Base-by-base conservation (phyloP, 92 coral and sea anemone species). In the Palythoa heliodiscus region DNA sequence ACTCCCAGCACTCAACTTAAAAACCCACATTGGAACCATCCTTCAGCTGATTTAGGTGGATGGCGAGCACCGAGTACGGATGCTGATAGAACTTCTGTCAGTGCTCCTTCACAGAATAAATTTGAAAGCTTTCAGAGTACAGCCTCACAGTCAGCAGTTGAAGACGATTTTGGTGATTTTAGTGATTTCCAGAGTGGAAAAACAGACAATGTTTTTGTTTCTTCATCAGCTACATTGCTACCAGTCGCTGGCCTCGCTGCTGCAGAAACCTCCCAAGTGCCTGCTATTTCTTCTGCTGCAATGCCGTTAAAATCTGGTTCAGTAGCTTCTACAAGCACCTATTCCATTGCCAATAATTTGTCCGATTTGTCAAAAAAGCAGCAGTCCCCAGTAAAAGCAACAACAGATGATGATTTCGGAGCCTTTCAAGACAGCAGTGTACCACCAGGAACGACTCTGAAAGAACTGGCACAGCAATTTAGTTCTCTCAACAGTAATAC, bases 171-270 rank as follows among this genome's bases (percentile, higher is more conserved):
- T 82, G 78, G 78, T 63, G 89, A 93, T 77, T 93, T 92, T 82
- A 81, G 90, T 10, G 93, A 90, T 78, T 92, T 91, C 71, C 83
- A 84, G 83, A 87, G 88, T 37, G 73, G 81, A 50, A 50, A 77
- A 15, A 11, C 84, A 79, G 57, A 22, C 50, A n/a, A 29, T 79
- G 25, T 2, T 43, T 79, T 48, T 40, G 5, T 15, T 14, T 52
- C 74, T 64, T 63, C 73, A 4, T 80, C 84, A 63, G 19, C 72
- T 61, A 17, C 69, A 37, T 14, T 40, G 52, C 67, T 37, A 48
- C 80, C 71, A 66, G 75, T 66, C 5, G 64, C 50, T 71, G 73
- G 47, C 4, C 47, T 55, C 64, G 13, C n/a, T 70, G 83, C 47
- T 29, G 69, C 82, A 55, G 52, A 11, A 8, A 11, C 64, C 25